Percentiles rank a stretch among this genome's conserved stretches.
These are phyloP conservation scores for Myxocyprinus asiaticus DNA, from an alignment of 2,113 vertebrate genomes.

Conservation along the genomic window DNA sequence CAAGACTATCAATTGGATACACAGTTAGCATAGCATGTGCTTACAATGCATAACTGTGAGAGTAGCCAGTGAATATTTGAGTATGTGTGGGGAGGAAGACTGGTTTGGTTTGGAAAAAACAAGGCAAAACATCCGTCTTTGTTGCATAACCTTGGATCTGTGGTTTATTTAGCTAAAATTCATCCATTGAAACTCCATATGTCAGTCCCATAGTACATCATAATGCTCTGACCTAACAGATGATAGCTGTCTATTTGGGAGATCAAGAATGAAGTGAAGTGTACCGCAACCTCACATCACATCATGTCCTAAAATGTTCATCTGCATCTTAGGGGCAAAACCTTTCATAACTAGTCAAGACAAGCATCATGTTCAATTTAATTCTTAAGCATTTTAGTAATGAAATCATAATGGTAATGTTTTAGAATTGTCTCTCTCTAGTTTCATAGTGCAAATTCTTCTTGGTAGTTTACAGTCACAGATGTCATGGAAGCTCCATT, in stretches of 20 bases:
- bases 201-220: slow-evolving; percentile 27
- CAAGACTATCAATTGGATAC: neutral
- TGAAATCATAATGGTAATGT: neutral
- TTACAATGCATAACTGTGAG: neutral
- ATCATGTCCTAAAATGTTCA: slow-evolving; percentile 18
- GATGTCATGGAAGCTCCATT: neutral
- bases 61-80: neutral
- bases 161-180: slow-evolving; percentile 40
- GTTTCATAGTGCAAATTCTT: neutral
- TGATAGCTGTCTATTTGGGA: slow-evolving; percentile 25
- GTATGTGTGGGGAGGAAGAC: too few species aligned
- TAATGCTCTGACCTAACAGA: slow-evolving; percentile 1
- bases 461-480: slow-evolving; percentile 3
- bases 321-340: neutral
- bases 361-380: slow-evolving; percentile 13
- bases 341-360: slow-evolving; percentile 12
- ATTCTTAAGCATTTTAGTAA: neutral
- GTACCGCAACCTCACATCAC: neutral
- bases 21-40: neutral
- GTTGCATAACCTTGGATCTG: slow-evolving; percentile 12
- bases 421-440: neutral
- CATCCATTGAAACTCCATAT: neutral
- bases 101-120: neutral
- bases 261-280: slow-evolving; percentile 18
- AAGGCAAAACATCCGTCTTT: neutral